phyloP scores from a whole-genome alignment of 2,888 invertebrate genomes.

The Phrixothrix hirtus region DNA sequence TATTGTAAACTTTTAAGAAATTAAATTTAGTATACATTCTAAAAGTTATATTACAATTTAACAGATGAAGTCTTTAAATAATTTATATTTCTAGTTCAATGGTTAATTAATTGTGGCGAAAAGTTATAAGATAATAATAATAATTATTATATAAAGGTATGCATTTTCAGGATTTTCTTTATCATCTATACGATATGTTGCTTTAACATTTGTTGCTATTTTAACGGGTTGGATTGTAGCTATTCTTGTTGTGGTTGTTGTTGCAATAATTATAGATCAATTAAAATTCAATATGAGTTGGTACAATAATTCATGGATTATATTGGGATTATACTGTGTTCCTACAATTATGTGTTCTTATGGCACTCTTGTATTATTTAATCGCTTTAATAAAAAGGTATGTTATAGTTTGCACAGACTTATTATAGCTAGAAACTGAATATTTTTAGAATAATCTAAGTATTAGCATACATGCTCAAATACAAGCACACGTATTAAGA shows the following conservation, averaged over 20 bases:
- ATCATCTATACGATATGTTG: constrained; percentile 10
- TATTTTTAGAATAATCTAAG: constrained; percentile 15
- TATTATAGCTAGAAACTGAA: too few relatives aligned
- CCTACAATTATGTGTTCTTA: constrained; percentile 52
- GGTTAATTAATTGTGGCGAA: too few relatives aligned
- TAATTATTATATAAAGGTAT: too few relatives aligned
- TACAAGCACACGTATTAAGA: constrained; percentile 32
- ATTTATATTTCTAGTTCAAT: too few relatives aligned
- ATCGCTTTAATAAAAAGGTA: constrained; percentile 34
- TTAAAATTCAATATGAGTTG: constrained; percentile 61
- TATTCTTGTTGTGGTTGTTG: constrained; percentile 42
- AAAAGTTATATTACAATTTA: too few relatives aligned
- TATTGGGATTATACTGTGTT: constrained; percentile 56
- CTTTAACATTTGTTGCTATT: constrained; percentile 20
- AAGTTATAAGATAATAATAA: too few relatives aligned
- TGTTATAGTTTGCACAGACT: too few relatives aligned
- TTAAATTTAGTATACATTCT: too few relatives aligned
- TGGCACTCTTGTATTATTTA: constrained; percentile 45
- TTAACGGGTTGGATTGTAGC: constrained; percentile 45
- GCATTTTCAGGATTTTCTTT: constrained; percentile 14
- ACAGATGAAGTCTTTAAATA: too few relatives aligned
- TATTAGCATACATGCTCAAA: constrained; percentile 23
- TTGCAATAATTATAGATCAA: constrained; percentile 53
- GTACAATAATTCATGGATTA: constrained; percentile 62
- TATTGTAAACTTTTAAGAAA: too few relatives aligned